phyloP scores from a whole-genome alignment of 2,888 invertebrate species.

The Cosmia pyralina region DNA sequence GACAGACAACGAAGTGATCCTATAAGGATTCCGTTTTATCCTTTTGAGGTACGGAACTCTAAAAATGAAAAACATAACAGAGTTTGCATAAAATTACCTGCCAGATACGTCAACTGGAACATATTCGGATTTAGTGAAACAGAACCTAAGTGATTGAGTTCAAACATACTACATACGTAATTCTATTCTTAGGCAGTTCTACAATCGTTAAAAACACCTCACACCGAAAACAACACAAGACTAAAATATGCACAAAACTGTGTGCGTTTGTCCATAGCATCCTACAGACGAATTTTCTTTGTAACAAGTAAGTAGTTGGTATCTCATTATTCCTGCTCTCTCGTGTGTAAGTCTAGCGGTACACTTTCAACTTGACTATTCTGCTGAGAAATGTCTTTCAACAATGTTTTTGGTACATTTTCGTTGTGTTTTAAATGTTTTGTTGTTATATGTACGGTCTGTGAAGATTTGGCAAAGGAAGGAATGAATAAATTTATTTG shows the following conservation, averaged over 20 bases:
- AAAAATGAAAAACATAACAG: no score
- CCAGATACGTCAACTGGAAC: no score
- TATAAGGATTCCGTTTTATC: no score
- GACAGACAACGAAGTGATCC: no score
- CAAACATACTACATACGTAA: no score
- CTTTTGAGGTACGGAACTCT: no score
- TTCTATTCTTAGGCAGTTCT: no score
- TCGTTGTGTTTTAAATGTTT: conserved; percentile 26
- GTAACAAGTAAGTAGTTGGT: conserved; percentile 77
- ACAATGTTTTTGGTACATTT: conserved; percentile 54
- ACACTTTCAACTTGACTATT: conserved; percentile 61
- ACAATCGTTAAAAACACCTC: not conserved
- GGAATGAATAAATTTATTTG: not conserved
- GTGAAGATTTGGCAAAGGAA: not conserved
- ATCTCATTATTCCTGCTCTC: conserved; percentile 84
- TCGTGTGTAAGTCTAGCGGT: conserved; percentile 77
- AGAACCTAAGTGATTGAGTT: no score
- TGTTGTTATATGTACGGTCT: conserved; percentile 2
- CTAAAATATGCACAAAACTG: conserved; percentile 39
- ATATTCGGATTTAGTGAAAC: no score
- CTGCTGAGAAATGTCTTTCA: conserved; percentile 52
- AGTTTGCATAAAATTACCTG: no score
- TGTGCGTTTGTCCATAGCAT: conserved; percentile 64
- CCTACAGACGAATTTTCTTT: conserved; percentile 71
- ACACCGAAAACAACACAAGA: conserved; percentile 1